Percentiles rank a stretch among this genome's conserved stretches.
Evolutionary conservation across 2,797 vertebrate genomes (phyloP).

Genomic region (Cyprinodon diabolis): DNA sequence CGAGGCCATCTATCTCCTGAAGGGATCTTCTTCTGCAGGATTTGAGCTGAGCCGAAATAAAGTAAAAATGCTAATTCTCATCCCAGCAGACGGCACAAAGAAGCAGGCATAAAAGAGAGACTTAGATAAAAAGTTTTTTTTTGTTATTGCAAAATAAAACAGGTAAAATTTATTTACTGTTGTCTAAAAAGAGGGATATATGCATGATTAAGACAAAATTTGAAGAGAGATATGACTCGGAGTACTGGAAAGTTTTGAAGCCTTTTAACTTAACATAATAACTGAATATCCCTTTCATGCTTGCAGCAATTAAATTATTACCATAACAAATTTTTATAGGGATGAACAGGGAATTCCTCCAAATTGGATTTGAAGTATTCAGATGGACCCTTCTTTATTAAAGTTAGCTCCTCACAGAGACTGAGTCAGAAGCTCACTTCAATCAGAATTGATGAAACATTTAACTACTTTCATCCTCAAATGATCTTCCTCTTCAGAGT

Average conservation of each 20-base stretch:
- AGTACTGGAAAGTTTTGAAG: neutral
- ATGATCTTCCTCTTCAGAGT: slow-evolving; percentile 10
- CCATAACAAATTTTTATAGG: neutral
- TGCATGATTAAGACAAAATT: slow-evolving; percentile 9
- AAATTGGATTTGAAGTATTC: slow-evolving; percentile 15
- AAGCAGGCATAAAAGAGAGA: slow-evolving; percentile 25
- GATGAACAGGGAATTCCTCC: neutral
- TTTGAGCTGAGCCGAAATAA: slow-evolving; percentile 8
- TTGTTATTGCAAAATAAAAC: slow-evolving; percentile 22
- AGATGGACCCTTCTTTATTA: neutral
- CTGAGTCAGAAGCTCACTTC: slow-evolving; percentile 4
- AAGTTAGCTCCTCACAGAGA: neutral
- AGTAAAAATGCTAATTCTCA: slow-evolving; percentile 15
- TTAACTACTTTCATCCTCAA: slow-evolving; percentile 8
- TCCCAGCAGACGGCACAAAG: slow-evolving; percentile 19
- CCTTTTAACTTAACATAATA: slow-evolving; percentile 1
- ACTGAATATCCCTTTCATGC: slow-evolving; percentile 4
- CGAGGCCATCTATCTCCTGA: neutral
- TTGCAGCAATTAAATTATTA: neutral
- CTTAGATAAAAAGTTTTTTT: slow-evolving; percentile 40
- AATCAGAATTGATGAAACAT: slow-evolving; percentile 9
- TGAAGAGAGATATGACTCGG: neutral
- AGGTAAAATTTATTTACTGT: slow-evolving; percentile 25
- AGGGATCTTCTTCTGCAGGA: slow-evolving; percentile 17
- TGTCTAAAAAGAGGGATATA: slow-evolving; percentile 14